Conservation (phyloP, 2,113 vertebrate genomes). For the Brachyhypopomus occidentalis region DNA sequence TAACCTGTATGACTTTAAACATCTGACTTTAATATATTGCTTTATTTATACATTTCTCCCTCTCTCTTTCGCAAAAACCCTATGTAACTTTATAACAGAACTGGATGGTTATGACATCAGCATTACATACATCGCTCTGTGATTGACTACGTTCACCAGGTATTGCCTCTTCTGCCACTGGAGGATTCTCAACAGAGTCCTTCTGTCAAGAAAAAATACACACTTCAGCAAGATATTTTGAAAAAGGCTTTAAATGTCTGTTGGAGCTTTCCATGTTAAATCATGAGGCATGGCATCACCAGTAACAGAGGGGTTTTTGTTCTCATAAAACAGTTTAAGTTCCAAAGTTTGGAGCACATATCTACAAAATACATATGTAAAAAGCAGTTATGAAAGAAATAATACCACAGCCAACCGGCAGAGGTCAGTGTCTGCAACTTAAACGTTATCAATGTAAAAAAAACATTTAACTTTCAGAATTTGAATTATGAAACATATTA, state of each 20-base stretch:
- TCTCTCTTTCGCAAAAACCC: neutral
- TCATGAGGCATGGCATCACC: no score
- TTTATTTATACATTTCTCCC: neutral
- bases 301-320: no score
- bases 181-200: slow-evolving; percentile 56
- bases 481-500: no score
- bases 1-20: neutral
- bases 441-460: no score
- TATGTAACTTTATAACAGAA: neutral
- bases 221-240: no score
- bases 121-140: slow-evolving; percentile 38
- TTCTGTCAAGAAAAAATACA: slow-evolving; percentile 18
- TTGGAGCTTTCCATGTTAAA: no score
- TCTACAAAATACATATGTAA: neutral
- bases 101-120: neutral
- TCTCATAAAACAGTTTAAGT: no score
- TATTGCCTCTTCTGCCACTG: slow-evolving; percentile 50
- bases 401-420: neutral
- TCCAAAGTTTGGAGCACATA: neutral
- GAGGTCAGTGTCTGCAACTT: neutral
- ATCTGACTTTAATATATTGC: neutral
- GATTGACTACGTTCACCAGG: slow-evolving; percentile 39
- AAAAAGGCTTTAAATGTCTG: no score
- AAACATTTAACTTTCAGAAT: no score
- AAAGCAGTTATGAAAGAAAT: neutral